Base-by-base conservation (phyloP, 23 tunicate genomes). In the Clavelina lepadiformis region DNA sequence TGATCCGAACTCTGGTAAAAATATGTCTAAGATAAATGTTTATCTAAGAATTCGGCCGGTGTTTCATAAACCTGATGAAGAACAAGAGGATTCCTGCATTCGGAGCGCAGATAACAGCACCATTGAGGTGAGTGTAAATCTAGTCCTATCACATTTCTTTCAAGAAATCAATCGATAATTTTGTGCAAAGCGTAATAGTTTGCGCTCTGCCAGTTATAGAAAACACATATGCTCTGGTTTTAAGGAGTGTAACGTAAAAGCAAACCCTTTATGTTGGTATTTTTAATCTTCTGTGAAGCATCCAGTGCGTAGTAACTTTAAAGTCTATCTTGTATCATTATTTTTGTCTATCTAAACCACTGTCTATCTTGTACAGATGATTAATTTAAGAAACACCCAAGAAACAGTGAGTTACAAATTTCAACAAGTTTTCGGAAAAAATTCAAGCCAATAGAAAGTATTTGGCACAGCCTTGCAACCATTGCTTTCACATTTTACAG, bases 401-500 rank as follows among this genome's bases (percentile, higher is more conserved):
- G 68, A 82, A 57, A 74, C 91, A 11, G 1, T 82, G 32, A 66
- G 58, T 34, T 82, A 78, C 63, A 31, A 69, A 5, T 82, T 82
- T 35, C 52, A 82, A 31, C 91, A 82, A 66, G 91, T 82, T 3
- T 82, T 82, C 60, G 65, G 50, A 11, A 81, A 82, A 58, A 76
- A 82, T 35, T 74, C 91, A 8, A 46, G 71, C 37, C 91, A 82
- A 47, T 81, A 82, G 21, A 81, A 82, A 49, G 57, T 82, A 5
- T 82, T 74, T 67, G 80, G 91, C 27, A 67, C 91, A 6, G 55
- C 50, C 20, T 81, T 75, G n/a, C 91, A 82, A 67, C 91, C 91
- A 15, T 47, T 63, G 38, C 33, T 82, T 2, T 22, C 72, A 15
- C 74, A 64, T 6, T 82, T 82, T 57, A 44, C 61, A 1, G 79